Evolutionary conservation across 2,888 invertebrate genomes (phyloP).

Genomic region (Agrotis exclamationis): DNA sequence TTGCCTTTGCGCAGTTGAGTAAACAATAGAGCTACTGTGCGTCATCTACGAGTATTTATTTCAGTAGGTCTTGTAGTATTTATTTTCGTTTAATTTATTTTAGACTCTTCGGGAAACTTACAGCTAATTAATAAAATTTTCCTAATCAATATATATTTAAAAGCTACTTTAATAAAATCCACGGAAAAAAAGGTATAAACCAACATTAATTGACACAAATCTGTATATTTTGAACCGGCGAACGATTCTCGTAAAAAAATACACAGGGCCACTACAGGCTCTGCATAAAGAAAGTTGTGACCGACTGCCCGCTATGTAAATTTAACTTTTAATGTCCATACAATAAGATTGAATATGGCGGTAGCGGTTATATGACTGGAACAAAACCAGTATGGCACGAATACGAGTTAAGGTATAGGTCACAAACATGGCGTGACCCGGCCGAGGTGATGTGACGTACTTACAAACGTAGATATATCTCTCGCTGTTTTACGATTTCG

Average conservation of each 20-base stretch:
- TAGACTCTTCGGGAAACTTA: no score
- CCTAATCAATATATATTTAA: no score
- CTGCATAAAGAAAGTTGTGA: slow-evolving; percentile 77
- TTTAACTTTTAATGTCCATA: slow-evolving; percentile 64
- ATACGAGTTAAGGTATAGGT: slow-evolving; percentile 82
- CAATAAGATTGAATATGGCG: slow-evolving; percentile 73
- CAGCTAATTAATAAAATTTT: no score
- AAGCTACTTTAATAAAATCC: no score
- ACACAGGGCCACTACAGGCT: slow-evolving; percentile 70
- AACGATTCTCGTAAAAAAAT: slow-evolving; percentile 70
- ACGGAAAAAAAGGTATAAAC: background rate
- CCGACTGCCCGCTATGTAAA: slow-evolving; percentile 64
- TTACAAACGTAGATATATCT: slow-evolving; percentile 72
- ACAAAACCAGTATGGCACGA: slow-evolving; percentile 87
- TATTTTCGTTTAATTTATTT: no score
- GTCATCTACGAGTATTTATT: background rate
- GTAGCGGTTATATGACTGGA: slow-evolving; percentile 61
- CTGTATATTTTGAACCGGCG: slow-evolving; percentile 60
- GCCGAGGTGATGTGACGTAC: slow-evolving; percentile 75
- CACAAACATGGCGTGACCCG: slow-evolving; percentile 84
- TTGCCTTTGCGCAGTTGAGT: no score
- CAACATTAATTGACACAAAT: slow-evolving; percentile 25
- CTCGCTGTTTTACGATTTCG: slow-evolving; percentile 75
- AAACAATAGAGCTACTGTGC: no score
- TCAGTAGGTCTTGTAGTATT: background rate